A percentile compares a stretch with the other conserved stretches of the same genome.
Conservation (phyloP, 1,140 invertebrate species). For the Branchinecta lindahli region DNA sequence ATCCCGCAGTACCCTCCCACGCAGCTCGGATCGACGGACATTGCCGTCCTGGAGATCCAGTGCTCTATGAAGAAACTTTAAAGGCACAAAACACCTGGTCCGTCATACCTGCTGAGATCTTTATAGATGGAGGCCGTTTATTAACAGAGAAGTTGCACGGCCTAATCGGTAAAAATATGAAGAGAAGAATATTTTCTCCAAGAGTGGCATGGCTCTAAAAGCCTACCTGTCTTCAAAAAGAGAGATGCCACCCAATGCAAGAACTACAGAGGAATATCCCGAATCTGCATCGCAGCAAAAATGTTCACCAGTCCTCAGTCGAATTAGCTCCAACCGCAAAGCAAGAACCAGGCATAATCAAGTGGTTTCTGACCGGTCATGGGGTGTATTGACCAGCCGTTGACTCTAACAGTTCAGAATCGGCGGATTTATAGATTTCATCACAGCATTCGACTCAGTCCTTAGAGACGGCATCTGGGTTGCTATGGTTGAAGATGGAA, state of each 20-base stretch:
- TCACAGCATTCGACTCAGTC: slow-evolving; percentile 3
- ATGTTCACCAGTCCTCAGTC: background rate
- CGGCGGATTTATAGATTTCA: background rate
- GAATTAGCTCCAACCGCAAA: background rate
- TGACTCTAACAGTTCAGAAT: slow-evolving; percentile 4
- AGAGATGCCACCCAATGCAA: slow-evolving; percentile 4
- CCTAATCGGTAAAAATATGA: background rate
- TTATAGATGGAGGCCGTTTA: background rate
- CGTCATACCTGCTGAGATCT: background rate
- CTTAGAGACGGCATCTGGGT: background rate
- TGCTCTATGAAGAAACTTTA: background rate
- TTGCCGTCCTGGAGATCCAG: background rate
- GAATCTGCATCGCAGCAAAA: slow-evolving; percentile 1
- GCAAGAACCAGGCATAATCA: background rate
- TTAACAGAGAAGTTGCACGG: background rate
- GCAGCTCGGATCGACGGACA: background rate
- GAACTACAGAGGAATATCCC: no score
- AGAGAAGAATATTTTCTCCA: slow-evolving; percentile 1
- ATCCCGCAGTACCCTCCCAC: background rate
- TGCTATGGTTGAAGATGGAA: slow-evolving; percentile 4
- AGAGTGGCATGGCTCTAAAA: slow-evolving; percentile 3
- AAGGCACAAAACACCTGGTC: background rate
- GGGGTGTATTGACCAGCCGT: slow-evolving; percentile 2
- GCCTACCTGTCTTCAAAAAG: slow-evolving; percentile 4
- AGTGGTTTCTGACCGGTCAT: background rate